Conservation (phyloP, 2,113 vertebrate genomes). For the Triplophysa rosa region DNA sequence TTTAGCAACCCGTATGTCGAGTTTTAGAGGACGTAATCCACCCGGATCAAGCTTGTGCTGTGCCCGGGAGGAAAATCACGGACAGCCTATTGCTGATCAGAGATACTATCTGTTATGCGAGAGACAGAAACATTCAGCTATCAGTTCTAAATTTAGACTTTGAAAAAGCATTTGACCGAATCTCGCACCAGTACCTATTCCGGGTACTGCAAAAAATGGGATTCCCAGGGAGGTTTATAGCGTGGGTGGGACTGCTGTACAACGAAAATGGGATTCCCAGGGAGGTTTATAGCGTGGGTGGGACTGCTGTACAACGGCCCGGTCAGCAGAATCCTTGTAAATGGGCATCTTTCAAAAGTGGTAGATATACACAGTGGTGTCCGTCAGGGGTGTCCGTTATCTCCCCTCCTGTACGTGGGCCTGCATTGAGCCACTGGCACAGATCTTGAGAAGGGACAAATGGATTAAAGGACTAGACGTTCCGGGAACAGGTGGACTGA, state of each 20-base stretch:
- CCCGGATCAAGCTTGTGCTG: constrained; percentile 48
- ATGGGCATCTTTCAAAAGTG: not conserved
- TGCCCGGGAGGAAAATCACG: constrained; percentile 44
- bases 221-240: not conserved
- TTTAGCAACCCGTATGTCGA: constrained; percentile 3
- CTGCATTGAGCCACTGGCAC: constrained; percentile 31
- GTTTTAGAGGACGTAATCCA: constrained; percentile 52
- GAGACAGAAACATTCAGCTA: too few relatives aligned
- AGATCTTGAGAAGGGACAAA: constrained; percentile 43
- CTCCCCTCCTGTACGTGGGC: constrained; percentile 6
- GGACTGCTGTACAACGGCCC: not conserved
- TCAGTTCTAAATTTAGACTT: too few relatives aligned
- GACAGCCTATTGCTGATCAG: not conserved
- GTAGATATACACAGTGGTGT: constrained; percentile 5
- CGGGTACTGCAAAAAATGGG: not conserved
- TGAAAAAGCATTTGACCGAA: too few relatives aligned
- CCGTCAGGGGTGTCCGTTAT: constrained; percentile 30
- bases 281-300: constrained; percentile 27
- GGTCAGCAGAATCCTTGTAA: not conserved
- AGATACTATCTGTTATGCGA: too few relatives aligned
- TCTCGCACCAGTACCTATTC: not conserved
- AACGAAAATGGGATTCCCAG: not conserved
- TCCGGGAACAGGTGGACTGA: not conserved
- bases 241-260: constrained; percentile 32
- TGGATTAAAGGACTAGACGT: constrained; percentile 24